phyloP scores from a whole-genome alignment of 2,888 invertebrate species.

The Rhorus exstirpatorius region DNA sequence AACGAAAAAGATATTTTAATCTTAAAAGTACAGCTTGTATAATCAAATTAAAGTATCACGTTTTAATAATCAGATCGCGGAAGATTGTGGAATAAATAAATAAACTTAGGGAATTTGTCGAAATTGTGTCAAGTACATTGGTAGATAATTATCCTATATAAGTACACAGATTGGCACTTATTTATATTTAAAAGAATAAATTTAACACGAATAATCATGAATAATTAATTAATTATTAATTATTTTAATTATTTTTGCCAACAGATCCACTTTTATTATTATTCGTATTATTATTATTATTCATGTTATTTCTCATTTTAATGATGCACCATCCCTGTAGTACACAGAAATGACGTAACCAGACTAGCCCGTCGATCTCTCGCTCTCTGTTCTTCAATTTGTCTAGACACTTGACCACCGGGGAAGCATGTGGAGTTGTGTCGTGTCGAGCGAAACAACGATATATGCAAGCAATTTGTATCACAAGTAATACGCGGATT shows the following conservation, averaged over 20 bases:
- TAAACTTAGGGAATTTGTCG: constrained; percentile 8
- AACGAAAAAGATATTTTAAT: background rate
- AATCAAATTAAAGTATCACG: constrained; percentile 16
- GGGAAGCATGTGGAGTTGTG: background rate
- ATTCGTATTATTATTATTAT: too few relatives aligned
- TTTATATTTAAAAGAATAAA: too few relatives aligned
- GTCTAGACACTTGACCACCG: constrained; percentile 21
- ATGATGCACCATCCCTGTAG: background rate
- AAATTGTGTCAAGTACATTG: background rate
- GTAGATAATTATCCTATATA: background rate
- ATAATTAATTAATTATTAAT: background rate
- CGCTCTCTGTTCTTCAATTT: background rate
- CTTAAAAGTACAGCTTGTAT: background rate
- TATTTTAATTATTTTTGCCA: too few relatives aligned
- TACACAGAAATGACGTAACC: background rate
- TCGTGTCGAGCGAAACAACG: background rate
- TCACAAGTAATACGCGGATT: background rate
- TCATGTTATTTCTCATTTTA: too few relatives aligned
- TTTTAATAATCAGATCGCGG: constrained; percentile 8
- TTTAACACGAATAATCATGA: background rate
- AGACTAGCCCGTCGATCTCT: background rate
- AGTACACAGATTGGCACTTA: background rate
- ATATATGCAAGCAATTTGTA: background rate
- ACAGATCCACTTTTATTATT: background rate
- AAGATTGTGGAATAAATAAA: constrained; percentile 10